Conservation (phyloP, 1,140 invertebrate genomes). For the Brachionus sp. region DNA sequence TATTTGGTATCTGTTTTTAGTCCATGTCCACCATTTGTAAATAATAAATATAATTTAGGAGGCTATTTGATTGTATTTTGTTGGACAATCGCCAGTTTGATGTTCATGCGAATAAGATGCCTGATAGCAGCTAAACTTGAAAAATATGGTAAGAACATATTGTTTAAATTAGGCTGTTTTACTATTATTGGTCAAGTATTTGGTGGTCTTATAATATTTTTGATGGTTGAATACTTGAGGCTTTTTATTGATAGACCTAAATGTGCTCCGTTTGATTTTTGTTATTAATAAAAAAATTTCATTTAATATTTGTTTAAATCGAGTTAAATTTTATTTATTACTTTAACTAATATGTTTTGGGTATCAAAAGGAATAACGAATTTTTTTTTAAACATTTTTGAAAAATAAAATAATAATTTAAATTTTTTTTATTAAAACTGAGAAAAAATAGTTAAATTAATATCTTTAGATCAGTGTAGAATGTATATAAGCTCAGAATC, state of each 20-base stretch:
- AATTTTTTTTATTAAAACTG: too few relatives aligned
- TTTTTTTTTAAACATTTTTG: too few relatives aligned
- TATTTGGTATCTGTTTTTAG: background rate
- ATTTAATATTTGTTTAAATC: background rate
- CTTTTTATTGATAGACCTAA: background rate
- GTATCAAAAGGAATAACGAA: too few relatives aligned
- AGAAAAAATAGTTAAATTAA: too few relatives aligned
- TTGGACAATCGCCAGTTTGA: background rate
- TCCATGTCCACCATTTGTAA: slow-evolving; percentile 41
- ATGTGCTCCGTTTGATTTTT: slow-evolving; percentile 20
- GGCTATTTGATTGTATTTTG: slow-evolving; percentile 23
- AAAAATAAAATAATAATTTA: too few relatives aligned
- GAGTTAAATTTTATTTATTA: too few relatives aligned
- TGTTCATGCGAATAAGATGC: slow-evolving; percentile 40
- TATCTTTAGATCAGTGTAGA: too few relatives aligned
- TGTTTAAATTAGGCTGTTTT: slow-evolving; percentile 26
- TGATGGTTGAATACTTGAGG: slow-evolving; percentile 13
- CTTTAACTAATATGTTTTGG: too few relatives aligned
- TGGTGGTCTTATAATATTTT: slow-evolving; percentile 40
- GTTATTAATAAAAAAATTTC: background rate
- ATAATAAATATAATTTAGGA: slow-evolving; percentile 22
- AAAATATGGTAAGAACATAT: slow-evolving; percentile 24
- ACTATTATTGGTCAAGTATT: slow-evolving; percentile 40
- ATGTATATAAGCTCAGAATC: too few relatives aligned
- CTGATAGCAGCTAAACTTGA: slow-evolving; percentile 32